Base-by-base conservation (phyloP, 2,113 vertebrate species). In the Semicossyphus pulcher region DNA sequence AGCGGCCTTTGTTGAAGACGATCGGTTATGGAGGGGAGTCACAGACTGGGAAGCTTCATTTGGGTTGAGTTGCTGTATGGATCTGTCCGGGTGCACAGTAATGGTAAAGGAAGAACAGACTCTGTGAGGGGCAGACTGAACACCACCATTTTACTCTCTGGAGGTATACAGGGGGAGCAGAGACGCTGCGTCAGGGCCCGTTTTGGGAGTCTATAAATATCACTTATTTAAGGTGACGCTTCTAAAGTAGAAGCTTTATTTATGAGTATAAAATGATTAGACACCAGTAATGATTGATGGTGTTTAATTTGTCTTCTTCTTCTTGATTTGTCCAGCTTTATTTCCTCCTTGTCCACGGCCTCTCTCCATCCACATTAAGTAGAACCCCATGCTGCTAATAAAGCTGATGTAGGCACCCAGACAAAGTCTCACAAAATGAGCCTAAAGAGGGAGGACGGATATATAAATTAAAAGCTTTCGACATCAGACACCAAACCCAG, bases 381-480 rank as follows among this genome's bases (percentile, higher is more conserved):
- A 34, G 23, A 72, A 1, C 44, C 21, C 16, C 9, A 42, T 25
- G 16, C 15, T 31, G 9, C 21, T 26, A 25, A 26, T 25, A n/a
- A 45, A 34, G 20, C 62, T 16, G 10, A 28, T 61, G 25, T 16
- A 25, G 51, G 7, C 29, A 23, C 45, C 29, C 63, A 60, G 47
- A 34, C 32, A 39, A 28, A 54, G 67, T n/a, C 66, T 58, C 45
- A 60, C 14, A 39, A 51, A 34, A 44, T 25, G 16, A 42, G 41
- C 36, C 28, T 69, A 16, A 7, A 25, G 14, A 16, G 10, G n/a
- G 44, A 49, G 62, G 31, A 36, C 45, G 5, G 11, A 54, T 59
- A 42, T 66, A 65, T n/a, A n/a, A n/a, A n/a, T n/a, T n/a, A n/a
- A 61, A 78, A 76, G 72, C 49, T 63, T n/a, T n/a, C n/a, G 67